These are phyloP conservation scores for Burhinus bistriatus DNA, from an alignment of 2,113 vertebrate genomes.

Conservation along the genomic window DNA sequence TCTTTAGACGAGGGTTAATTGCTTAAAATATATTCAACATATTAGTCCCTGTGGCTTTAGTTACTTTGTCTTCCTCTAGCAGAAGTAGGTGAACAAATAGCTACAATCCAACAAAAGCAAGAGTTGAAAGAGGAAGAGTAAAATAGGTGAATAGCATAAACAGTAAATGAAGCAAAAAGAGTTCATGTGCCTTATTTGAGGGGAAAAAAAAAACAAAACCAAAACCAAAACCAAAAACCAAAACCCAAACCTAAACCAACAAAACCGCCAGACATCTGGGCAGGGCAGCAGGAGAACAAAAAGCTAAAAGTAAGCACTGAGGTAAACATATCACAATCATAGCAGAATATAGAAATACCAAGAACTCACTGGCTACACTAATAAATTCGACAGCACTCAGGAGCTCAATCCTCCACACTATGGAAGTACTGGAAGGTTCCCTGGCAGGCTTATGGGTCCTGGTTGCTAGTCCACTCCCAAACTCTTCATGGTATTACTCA, in stretches of 20 bases:
- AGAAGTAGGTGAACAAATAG: neutral
- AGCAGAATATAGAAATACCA: neutral
- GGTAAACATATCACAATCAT: neutral
- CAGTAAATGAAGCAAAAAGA: neutral
- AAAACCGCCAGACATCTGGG: fast-evolving
- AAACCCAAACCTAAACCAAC: neutral
- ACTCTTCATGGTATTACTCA: neutral
- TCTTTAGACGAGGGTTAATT: neutral
- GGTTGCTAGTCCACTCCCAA: neutral
- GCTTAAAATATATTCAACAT: neutral
- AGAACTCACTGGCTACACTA: neutral
- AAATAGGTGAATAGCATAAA: neutral
- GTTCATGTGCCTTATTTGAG: neutral
- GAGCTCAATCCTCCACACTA: neutral
- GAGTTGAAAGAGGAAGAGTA: neutral
- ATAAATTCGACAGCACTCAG: neutral
- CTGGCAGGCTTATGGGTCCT: neutral
- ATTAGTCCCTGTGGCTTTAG: neutral
- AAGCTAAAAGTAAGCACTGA: neutral
- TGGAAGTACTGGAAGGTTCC: neutral
- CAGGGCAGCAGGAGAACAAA: neutral
- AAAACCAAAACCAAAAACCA: no score
- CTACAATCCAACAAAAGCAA: neutral
- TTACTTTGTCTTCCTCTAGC: neutral
- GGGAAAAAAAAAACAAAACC: no score